phyloP scores from a whole-genome alignment of 2,797 vertebrate species.

The Sternotherus odoratus region DNA sequence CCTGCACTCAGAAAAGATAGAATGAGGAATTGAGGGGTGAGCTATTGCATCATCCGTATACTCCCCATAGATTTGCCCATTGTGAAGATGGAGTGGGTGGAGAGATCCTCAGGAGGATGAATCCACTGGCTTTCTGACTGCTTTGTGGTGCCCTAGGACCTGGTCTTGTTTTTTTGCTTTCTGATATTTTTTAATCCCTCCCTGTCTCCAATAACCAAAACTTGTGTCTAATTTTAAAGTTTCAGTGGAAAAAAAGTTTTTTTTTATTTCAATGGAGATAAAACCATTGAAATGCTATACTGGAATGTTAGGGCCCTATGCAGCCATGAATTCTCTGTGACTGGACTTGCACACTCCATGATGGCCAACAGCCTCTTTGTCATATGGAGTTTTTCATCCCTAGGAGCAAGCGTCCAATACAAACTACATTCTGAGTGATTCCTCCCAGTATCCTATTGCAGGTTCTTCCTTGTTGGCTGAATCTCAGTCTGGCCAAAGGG shows the following conservation, averaged over 20 bases:
- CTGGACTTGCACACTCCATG: not conserved
- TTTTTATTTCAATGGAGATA: not conserved
- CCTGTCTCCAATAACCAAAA: not conserved
- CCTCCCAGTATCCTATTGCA: not conserved
- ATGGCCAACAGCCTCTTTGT: not conserved
- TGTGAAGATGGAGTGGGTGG: not conserved
- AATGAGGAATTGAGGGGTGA: not conserved
- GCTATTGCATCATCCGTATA: not conserved
- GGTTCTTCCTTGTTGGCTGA: not conserved
- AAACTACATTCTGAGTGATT: not conserved
- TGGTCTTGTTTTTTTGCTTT: not conserved
- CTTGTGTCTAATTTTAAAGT: not conserved
- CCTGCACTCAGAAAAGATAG: not conserved
- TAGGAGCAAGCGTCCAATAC: not conserved
- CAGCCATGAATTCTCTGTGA: not conserved
- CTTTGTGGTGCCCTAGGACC: not conserved
- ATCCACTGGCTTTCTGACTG: not conserved
- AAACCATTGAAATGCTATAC: not conserved
- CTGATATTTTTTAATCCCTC: not conserved
- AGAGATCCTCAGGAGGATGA: constrained; percentile 15
- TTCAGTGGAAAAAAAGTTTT: too few relatives aligned
- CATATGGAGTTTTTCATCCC: not conserved
- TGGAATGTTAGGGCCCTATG: not conserved
- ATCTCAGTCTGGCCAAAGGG: not conserved
- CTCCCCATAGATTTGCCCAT: not conserved